Evolutionary conservation across 1,140 invertebrate species (phyloP), one percentile per base, ranked within the genome.

Genomic region (Diorhabda carinulata): DNA sequence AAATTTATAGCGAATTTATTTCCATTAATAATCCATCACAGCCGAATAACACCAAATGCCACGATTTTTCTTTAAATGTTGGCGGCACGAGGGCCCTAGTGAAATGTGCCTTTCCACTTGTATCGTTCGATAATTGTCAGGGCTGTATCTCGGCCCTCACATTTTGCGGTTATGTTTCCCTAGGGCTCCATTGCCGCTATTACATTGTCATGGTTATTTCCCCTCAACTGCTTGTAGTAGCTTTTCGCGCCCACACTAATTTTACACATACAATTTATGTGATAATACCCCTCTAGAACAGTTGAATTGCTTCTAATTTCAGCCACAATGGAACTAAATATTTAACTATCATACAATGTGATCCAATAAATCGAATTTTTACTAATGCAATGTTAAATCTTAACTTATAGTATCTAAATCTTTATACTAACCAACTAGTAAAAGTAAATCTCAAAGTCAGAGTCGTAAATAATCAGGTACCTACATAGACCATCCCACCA

Each of bases 141-240:
- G 66, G 73, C 43, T 71, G 73, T 67, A 69, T 70, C 71, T 73
- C 73, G 67, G 58, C 68, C 75, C 75, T 75, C 67, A 65, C 73
- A 72, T 73, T 78, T 78, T 77, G 73, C 70, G 73, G 74, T 78
- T 78, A 78, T 78, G 73, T 68, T 66, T 78, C 77, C 77, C 77
- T 58, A 64, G 77, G 73, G 77, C 64, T 77, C 75, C 74, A 78
- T 78, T 78, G 77, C 43, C 72, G 73, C 77, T 78, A 78, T 78
- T 77, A 77, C 75, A 72, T 71, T 77, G 76, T 78, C 64, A 57
- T 43, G 64, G 64, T 65, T 65, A 65, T 65, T 65, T 65, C 64
- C 25, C 64, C 64, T 56, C 64, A 65, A 65, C 64, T 65, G 41
- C 43, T 43, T 62, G 41, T 43, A 43, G 47, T 65, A 9, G 43